Percentiles rank a stretch among this genome's conserved stretches.
These are phyloP conservation scores for Zosterops borbonicus DNA, from an alignment of 2,113 vertebrate genomes.

Conservation along the genomic window DNA sequence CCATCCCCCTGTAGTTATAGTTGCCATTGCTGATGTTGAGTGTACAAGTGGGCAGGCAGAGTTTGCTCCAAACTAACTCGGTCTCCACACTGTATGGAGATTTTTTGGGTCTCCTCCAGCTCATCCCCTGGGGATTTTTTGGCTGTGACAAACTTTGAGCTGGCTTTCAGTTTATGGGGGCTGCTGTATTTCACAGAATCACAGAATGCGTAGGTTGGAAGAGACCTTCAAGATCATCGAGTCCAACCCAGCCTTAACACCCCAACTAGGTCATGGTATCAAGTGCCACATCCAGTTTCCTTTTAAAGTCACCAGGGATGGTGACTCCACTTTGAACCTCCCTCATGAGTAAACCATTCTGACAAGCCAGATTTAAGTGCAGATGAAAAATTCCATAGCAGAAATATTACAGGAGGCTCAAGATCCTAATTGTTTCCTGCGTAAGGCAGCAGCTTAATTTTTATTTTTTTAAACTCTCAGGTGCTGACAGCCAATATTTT, in stretches of 20 bases:
- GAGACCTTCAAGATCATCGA: no score
- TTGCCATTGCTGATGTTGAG: background rate
- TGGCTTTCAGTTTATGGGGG: background rate
- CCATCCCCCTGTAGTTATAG: background rate
- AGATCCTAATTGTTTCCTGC: slow-evolving; percentile 9
- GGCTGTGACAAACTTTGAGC: background rate
- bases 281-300: no score
- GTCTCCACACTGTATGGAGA: background rate
- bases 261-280: no score
- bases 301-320: no score
- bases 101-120: background rate
- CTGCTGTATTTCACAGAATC: background rate
- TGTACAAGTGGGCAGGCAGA: background rate
- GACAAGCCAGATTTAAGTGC: background rate
- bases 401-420: background rate
- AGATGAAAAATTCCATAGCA: background rate
- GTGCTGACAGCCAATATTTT: slow-evolving; percentile 10
- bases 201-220: no score
- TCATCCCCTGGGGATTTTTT: background rate
- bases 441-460: background rate
- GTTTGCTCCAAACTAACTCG: background rate
- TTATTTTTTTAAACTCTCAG: slow-evolving; percentile 22
- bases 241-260: no score
- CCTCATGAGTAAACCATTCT: background rate
- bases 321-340: background rate